Evolutionary conservation across 2,888 invertebrate genomes (phyloP).

Genomic region (Drosophila phalerata): DNA sequence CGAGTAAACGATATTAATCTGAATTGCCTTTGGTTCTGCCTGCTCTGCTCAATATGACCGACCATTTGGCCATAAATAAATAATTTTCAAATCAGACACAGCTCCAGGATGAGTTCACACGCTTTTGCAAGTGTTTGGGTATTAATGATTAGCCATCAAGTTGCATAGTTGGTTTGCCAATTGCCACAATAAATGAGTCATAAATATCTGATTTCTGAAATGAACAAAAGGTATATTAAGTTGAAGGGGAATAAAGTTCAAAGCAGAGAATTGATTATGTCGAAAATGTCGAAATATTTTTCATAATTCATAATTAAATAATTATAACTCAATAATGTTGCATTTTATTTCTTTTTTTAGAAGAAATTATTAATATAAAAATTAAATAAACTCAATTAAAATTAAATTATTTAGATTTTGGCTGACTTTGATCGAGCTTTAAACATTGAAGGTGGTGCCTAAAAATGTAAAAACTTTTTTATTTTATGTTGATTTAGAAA

Average conservation of each 20-base stretch:
- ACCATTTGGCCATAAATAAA: constrained; percentile 68
- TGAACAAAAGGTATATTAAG: neutral
- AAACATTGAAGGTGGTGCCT: too few species aligned
- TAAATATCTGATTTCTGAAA: constrained; percentile 22
- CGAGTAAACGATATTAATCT: constrained; percentile 36
- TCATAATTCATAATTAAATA: neutral
- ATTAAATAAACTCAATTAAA: too few species aligned
- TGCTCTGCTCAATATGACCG: constrained; percentile 34
- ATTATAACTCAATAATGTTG: too few species aligned
- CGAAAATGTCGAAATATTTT: neutral
- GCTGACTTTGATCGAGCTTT: too few species aligned
- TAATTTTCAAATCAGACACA: constrained; percentile 78
- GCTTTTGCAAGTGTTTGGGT: constrained; percentile 25
- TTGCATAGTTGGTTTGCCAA: constrained; percentile 35
- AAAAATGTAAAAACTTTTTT: too few species aligned
- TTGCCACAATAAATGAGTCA: constrained; percentile 39
- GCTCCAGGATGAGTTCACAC: constrained; percentile 29
- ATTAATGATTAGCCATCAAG: constrained; percentile 58
- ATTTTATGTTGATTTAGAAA: too few species aligned
- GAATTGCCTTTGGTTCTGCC: constrained; percentile 46
- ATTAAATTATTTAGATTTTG: too few species aligned
- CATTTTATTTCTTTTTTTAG: too few species aligned
- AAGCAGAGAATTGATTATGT: neutral
- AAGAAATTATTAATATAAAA: too few species aligned
- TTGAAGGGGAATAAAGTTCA: neutral